Conservation (phyloP, 2,113 vertebrate genomes). For the Azemiops feae region DNA sequence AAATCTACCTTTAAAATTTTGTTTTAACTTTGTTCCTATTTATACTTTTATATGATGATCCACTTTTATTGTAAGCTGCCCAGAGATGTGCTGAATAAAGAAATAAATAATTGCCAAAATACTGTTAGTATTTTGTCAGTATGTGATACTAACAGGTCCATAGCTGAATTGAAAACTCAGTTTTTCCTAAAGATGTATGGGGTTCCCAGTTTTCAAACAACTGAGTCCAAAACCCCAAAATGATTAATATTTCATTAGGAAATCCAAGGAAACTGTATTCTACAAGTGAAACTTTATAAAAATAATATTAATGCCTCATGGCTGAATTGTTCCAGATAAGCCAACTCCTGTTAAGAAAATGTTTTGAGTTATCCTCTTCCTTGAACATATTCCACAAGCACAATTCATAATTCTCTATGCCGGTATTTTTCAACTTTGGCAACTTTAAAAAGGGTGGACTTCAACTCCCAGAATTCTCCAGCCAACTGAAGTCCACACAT, state of each 20-base stretch:
- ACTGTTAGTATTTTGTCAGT: slow-evolving; percentile 1
- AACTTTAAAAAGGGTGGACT: not conserved
- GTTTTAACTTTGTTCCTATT: not conserved
- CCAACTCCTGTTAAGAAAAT: slow-evolving; percentile 65
- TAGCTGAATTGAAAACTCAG: not conserved
- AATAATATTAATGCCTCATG: slow-evolving; percentile 56
- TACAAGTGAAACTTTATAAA: slow-evolving; percentile 63
- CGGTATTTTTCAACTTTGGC: not conserved
- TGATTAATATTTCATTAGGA: slow-evolving; percentile 59
- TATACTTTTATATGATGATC: not conserved
- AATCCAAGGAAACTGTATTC: slow-evolving; percentile 57
- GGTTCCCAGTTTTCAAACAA: slow-evolving; percentile 46
- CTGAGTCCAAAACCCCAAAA: slow-evolving; percentile 56
- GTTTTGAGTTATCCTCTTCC: slow-evolving; percentile 57
- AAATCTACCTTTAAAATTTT: not conserved
- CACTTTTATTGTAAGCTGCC: not conserved
- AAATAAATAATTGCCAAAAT: slow-evolving; percentile 5
- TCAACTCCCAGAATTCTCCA: not conserved
- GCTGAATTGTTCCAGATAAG: slow-evolving; percentile 65
- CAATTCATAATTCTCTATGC: not conserved
- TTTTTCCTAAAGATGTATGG: slow-evolving; percentile 28
- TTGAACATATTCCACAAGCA: slow-evolving; percentile 42
- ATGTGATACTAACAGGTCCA: not conserved
- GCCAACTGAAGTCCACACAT: not conserved
- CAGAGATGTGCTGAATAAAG: not conserved